Evolutionary conservation across 2,113 vertebrate genomes (phyloP), one percentile per base, ranked within the genome.

Genomic region (Glaucidium brasilianum): DNA sequence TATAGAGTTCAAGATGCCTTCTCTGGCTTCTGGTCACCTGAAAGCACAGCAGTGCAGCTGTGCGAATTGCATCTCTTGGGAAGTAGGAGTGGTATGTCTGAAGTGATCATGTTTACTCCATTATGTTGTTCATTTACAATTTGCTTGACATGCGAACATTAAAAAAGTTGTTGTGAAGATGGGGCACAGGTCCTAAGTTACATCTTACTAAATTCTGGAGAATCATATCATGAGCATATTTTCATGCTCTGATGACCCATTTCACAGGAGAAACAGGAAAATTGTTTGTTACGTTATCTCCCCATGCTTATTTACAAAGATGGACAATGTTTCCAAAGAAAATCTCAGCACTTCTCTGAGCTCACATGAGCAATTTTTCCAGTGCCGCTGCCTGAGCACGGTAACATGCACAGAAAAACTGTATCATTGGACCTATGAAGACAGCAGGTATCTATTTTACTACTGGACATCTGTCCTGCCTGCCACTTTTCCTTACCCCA

Each of bases 311-410:
- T 45, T 80, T 71, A 41, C 26, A 53, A 64, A 69, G 41, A 53
- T 7, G 7, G 22, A 34, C 23, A 43, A 30, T 5, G 8, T 69
- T 86, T 73, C 58, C 27, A 7, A 8, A 35, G 45, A 85, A 63
- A 49, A 41, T 30, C 29, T 68, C 67, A 39, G n/a, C 8, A 5
- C 18, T 43, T 15, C 5, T 47, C 39, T 69, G 55, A 71, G 53
- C 30, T 88, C n/a, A 39, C 3, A 3, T 0, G 1, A 39, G 34
- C 18, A 5, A 15, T 55, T 50, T 37, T 13, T 6, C 15, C 12
- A 6, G 5, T 4, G 13, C 56, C 8, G 4, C 68, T 45, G 34
- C 32, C 80, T 30, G 16, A 8, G 19, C 27, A 6, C 16, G 53
- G 21, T 15, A 35, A 43, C 10, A 7, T 1, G 7, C 20, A 64